These are phyloP conservation scores for Rhopalosiphum maidis DNA, from an alignment of 1,140 invertebrate genomes.

Conservation along the genomic window DNA sequence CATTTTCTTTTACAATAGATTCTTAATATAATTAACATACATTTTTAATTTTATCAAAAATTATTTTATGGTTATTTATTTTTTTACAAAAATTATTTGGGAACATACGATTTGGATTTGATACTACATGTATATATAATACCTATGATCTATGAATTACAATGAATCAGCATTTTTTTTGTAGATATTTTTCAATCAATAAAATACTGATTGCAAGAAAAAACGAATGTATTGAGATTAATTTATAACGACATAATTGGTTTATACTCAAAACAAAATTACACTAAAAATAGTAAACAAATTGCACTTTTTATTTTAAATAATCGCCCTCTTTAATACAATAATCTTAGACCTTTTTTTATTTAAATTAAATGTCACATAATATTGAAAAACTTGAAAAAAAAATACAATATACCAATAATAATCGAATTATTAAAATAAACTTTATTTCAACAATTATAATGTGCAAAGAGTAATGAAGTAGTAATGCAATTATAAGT, in stretches of 20 bases:
- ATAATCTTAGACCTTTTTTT: neutral
- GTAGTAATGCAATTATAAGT: neutral
- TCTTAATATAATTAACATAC: neutral
- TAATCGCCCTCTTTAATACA: neutral
- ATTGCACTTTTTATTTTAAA: neutral
- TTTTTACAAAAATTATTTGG: neutral
- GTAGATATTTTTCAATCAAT: too few species aligned
- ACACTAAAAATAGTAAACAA: neutral
- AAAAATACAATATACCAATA: neutral
- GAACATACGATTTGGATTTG: neutral
- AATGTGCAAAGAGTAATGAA: neutral
- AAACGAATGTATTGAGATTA: neutral
- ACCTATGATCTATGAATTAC: too few species aligned
- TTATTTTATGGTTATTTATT: neutral
- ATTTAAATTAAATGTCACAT: neutral
- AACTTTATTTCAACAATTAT: neutral
- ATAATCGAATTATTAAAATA: constrained; percentile 15
- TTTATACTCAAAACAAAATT: neutral
- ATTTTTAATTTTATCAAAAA: neutral
- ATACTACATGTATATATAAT: neutral
- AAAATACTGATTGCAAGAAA: too few species aligned
- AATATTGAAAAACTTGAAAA: neutral
- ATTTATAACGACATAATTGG: neutral
- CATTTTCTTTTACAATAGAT: too few species aligned
- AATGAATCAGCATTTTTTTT: too few species aligned